Percentiles rank a stretch among this genome's conserved stretches.
Conservation (phyloP, 2,797 vertebrate genomes). For the Paedocypris micromegethes region DNA sequence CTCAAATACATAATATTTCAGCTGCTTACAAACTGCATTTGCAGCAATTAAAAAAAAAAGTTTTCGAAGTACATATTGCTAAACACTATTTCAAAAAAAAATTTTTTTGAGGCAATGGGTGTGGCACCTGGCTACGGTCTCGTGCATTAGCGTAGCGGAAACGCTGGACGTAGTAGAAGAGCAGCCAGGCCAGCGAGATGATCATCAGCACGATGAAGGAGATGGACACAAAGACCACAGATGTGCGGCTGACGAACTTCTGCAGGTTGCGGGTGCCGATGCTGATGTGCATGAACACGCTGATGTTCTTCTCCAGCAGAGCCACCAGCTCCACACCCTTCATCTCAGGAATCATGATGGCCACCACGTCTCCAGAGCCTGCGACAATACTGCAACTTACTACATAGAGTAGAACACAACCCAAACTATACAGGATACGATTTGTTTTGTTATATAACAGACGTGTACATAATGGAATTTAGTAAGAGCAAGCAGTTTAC, state of each 20-base stretch:
- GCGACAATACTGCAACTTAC: background rate
- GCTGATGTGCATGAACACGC: conserved; percentile 86
- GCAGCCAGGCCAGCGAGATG: conserved; percentile 96
- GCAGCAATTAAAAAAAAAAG: no score
- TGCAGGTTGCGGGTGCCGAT: conserved; percentile 96
- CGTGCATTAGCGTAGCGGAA: conserved; percentile 97
- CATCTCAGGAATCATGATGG: conserved; percentile 93
- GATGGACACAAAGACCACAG: conserved; percentile 97
- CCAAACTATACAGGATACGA: no score
- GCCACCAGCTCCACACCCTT: conserved; percentile 89
- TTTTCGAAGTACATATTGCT: no score
- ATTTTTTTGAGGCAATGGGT: no score
- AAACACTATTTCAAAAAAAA: no score
- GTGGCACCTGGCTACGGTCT: conserved; percentile 86
- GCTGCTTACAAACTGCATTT: no score
- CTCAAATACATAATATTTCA: no score
- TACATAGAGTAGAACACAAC: background rate
- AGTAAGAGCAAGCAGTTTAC: no score
- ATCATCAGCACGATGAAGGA: conserved; percentile 99
- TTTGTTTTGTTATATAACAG: no score
- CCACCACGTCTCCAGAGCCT: conserved; percentile 90
- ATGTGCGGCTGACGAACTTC: conserved; percentile 97
- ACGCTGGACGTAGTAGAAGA: conserved; percentile 99
- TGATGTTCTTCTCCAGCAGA: conserved; percentile 80
- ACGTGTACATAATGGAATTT: no score